A percentile compares a stretch with the other conserved stretches of the same genome.
Conservation (phyloP, 2,113 vertebrate genomes). For the Herpetotheres cachinnans region DNA sequence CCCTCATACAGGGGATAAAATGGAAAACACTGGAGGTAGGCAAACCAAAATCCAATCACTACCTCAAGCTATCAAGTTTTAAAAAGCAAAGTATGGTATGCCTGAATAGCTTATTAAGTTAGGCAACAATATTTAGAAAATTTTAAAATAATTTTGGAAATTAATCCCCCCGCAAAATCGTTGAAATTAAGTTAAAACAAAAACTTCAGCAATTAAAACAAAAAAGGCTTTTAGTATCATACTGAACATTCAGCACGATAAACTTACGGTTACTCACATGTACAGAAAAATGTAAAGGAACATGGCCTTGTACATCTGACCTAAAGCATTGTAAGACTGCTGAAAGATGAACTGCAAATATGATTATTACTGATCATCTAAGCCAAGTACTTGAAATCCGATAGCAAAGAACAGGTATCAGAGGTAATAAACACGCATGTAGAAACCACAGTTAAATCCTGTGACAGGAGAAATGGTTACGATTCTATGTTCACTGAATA, state of each 20-base stretch:
- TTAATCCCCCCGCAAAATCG: not conserved
- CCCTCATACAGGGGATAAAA: not conserved
- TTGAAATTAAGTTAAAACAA: not conserved
- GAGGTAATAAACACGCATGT: not conserved
- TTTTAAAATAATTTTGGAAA: not conserved
- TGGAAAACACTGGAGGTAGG: not conserved
- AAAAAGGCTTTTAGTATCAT: not conserved
- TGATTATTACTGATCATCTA: not conserved
- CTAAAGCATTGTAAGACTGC: not conserved
- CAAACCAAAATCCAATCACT: not conserved
- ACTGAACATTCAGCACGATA: not conserved
- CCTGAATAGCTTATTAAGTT: not conserved
- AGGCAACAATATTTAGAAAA: not conserved
- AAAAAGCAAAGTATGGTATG: not conserved
- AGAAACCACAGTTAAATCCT: not conserved
- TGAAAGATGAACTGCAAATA: not conserved
- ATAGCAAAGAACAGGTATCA: not conserved
- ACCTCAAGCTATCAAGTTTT: not conserved
- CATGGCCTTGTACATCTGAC: not conserved
- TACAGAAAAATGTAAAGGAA: not conserved
- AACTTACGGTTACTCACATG: not conserved
- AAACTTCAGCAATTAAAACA: not conserved
- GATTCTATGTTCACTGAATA: not conserved
- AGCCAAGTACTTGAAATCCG: not conserved
- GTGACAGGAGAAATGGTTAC: not conserved